Percentiles rank a stretch among this genome's conserved stretches.
These are phyloP conservation scores for Anableps anableps DNA, from an alignment of 2,797 vertebrate species.

Conservation along the genomic window DNA sequence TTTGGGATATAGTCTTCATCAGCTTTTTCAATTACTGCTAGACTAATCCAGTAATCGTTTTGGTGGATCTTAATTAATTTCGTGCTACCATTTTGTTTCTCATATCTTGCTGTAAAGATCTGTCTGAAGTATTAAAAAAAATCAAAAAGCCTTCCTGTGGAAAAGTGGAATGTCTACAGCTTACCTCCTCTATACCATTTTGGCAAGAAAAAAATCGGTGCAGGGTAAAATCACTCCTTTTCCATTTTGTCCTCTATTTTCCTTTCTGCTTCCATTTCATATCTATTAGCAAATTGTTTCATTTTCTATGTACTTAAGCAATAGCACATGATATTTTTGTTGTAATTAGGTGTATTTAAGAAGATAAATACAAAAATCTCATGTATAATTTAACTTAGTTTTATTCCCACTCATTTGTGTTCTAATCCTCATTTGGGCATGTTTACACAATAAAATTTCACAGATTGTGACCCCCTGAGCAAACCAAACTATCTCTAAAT, in stretches of 20 bases:
- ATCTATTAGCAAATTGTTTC: background rate
- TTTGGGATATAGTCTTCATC: slow-evolving; percentile 61
- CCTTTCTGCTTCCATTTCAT: background rate
- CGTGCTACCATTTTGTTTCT: slow-evolving; percentile 70
- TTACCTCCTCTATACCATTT: slow-evolving; percentile 3
- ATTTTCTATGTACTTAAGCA: background rate
- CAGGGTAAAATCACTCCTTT: background rate
- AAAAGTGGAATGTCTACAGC: slow-evolving; percentile 48
- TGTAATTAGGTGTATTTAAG: background rate
- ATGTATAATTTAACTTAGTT: too few species aligned
- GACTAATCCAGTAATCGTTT: slow-evolving; percentile 76
- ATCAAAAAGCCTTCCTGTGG: slow-evolving; percentile 34
- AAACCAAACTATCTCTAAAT: too few species aligned
- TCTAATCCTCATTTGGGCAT: background rate
- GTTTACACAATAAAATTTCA: too few species aligned
- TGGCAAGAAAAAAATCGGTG: background rate
- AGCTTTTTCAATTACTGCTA: slow-evolving; percentile 71
- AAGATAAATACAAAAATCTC: background rate
- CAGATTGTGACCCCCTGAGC: too few species aligned
- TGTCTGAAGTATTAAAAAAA: slow-evolving; percentile 47
- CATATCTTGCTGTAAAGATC: slow-evolving; percentile 65
- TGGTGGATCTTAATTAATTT: slow-evolving; percentile 81
- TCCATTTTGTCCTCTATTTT: background rate
- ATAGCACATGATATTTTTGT: background rate
- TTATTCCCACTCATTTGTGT: background rate